These are phyloP conservation scores for Halcyon senegalensis DNA, from an alignment of 2,113 vertebrate species.

Conservation along the genomic window DNA sequence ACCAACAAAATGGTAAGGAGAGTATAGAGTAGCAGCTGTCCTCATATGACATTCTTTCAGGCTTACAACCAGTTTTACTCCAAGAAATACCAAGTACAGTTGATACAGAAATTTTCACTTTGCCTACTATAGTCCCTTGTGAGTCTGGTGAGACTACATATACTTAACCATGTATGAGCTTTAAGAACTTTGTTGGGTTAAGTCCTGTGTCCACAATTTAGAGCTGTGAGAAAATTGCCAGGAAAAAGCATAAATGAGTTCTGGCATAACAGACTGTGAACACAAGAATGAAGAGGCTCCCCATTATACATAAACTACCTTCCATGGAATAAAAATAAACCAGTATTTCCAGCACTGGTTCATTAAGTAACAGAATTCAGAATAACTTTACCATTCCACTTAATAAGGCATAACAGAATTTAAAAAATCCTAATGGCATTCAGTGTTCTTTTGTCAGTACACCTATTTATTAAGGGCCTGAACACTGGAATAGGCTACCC, in stretches of 20 bases:
- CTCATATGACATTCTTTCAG: constrained; percentile 35
- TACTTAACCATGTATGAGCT: not conserved
- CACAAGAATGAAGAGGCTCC: not conserved
- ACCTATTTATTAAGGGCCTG: not conserved
- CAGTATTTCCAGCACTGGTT: not conserved
- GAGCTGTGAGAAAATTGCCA: constrained; percentile 45
- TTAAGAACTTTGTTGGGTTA: constrained; percentile 4
- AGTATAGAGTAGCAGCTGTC: constrained; percentile 10
- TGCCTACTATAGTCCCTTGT: not conserved
- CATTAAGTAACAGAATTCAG: not conserved
- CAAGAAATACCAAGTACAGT: not conserved
- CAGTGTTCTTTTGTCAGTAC: not conserved
- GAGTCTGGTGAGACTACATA: not conserved
- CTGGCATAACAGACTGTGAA: not conserved
- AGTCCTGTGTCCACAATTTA: constrained; percentile 4
- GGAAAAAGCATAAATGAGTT: constrained; percentile 36
- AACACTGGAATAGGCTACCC: too few relatives aligned
- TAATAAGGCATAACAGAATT: not conserved
- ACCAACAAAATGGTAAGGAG: not conserved
- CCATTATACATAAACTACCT: not conserved
- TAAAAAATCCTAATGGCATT: not conserved
- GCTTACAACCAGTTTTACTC: not conserved
- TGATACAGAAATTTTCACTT: not conserved
- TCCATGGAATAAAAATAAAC: not conserved
- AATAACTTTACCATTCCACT: not conserved